Percentiles rank a stretch among this genome's conserved stretches.
Evolutionary conservation across 2,113 vertebrate genomes (phyloP).

Genomic region (Phasianus colchicus): DNA sequence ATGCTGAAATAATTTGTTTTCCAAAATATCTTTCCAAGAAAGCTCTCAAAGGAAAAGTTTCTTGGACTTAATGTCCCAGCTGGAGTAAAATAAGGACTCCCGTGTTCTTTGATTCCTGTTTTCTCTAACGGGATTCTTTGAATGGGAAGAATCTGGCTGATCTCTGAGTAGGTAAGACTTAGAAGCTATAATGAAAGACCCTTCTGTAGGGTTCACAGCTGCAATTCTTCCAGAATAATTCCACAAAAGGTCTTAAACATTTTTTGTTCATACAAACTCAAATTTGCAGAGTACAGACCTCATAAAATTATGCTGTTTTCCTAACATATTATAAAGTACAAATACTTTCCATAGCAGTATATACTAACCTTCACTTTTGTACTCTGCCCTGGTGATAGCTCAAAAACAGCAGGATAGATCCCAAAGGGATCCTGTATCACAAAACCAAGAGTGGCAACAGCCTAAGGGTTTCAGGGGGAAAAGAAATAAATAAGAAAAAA

Average conservation of each 20-base stretch:
- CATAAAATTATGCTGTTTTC: not conserved
- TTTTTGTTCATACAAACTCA: not conserved
- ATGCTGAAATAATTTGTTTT: not conserved
- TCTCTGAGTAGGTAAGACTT: not conserved
- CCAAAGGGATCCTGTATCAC: conserved; percentile 87
- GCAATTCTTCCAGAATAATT: not conserved
- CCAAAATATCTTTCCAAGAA: not conserved
- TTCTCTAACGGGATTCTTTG: not conserved
- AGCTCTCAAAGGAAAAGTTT: not conserved
- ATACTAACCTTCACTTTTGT: conserved; percentile 83
- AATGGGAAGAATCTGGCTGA: not conserved
- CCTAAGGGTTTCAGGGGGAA: conserved; percentile 65
- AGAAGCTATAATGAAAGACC: not conserved
- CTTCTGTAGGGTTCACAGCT: not conserved
- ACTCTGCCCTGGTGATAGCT: conserved; percentile 83
- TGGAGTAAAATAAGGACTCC: not conserved
- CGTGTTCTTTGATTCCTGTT: not conserved
- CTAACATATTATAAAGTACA: not conserved
- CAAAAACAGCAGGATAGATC: conserved; percentile 84
- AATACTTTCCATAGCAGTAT: not conserved
- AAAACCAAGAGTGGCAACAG: conserved; percentile 72
- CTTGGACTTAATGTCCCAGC: not conserved
- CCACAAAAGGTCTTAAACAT: not conserved
- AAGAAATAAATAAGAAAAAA: not conserved
- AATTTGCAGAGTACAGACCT: not conserved